phyloP scores from a whole-genome alignment of 2,113 vertebrate genomes.

The Ammodytes dubius region DNA sequence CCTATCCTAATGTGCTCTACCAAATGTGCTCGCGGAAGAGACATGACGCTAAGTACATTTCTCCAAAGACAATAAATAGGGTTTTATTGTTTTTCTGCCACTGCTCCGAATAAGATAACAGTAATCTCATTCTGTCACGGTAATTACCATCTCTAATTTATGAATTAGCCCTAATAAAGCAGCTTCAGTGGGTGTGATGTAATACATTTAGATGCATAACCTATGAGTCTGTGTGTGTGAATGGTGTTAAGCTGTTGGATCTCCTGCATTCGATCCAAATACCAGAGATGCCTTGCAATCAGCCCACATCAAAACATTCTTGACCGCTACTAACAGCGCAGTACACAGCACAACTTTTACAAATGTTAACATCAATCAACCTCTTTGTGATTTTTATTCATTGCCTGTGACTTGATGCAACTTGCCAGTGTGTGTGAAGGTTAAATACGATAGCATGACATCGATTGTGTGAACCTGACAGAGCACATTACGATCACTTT shows the following conservation, averaged over 20 bases:
- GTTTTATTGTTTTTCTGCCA: conserved; percentile 71
- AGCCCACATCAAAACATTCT: too few relatives aligned
- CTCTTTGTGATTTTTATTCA: conserved; percentile 22
- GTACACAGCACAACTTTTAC: not conserved
- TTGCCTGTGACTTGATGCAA: not conserved
- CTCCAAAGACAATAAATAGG: conserved; percentile 58
- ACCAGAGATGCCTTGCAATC: not conserved
- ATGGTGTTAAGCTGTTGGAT: conserved; percentile 33
- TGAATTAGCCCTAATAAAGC: conserved; percentile 74
- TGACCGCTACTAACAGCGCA: not conserved
- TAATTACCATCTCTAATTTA: conserved; percentile 74
- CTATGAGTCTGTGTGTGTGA: conserved; percentile 16
- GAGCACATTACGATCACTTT: conserved; percentile 68
- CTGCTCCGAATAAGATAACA: conserved; percentile 51
- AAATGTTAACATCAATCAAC: conserved; percentile 10
- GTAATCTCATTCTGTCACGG: conserved; percentile 61
- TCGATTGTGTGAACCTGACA: conserved; percentile 52
- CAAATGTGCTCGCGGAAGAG: conserved; percentile 38
- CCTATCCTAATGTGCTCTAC: conserved; percentile 15
- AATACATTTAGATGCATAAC: conserved; percentile 32
- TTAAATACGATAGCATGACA: conserved; percentile 50
- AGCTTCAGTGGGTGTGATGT: conserved; percentile 26
- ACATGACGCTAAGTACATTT: conserved; percentile 42
- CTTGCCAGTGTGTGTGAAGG: conserved; percentile 25
- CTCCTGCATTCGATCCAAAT: conserved; percentile 5